These are phyloP conservation scores for Picathartes gymnocephalus DNA, from an alignment of 2,113 vertebrate genomes.

Conservation along the genomic window DNA sequence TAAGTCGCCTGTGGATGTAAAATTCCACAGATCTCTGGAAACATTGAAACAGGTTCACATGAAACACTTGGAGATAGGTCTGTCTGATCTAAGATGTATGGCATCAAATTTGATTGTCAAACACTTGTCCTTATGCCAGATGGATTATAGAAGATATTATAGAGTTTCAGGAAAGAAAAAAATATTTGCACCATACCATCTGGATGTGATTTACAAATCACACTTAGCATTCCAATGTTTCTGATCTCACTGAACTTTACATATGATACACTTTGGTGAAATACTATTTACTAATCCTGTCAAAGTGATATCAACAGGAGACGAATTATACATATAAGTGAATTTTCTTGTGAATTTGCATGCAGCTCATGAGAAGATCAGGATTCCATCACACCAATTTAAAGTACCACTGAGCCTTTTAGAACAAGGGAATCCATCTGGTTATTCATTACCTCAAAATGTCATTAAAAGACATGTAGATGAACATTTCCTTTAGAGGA, in stretches of 20 bases:
- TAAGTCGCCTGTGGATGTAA: background rate
- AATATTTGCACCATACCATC: background rate
- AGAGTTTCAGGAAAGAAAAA: background rate
- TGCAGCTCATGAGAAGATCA: background rate
- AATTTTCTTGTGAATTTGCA: background rate
- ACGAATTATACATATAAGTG: background rate
- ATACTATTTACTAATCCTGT: background rate
- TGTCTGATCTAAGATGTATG: background rate
- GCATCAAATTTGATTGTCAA: background rate
- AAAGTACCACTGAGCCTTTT: background rate
- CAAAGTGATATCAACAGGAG: background rate
- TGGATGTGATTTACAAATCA: slow-evolving; percentile 2
- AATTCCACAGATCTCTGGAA: background rate
- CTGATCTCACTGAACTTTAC: background rate
- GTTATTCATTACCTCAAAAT: background rate
- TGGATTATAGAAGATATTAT: background rate
- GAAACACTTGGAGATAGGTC: background rate
- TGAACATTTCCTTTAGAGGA: background rate
- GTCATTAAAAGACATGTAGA: background rate
- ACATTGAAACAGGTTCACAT: background rate
- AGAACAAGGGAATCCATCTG: background rate
- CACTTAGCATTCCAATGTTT: background rate
- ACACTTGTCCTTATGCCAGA: background rate
- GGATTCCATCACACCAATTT: background rate
- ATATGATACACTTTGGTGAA: background rate